These are phyloP conservation scores for Melopsittacus undulatus DNA, from an alignment of 2,797 vertebrate genomes.

Conservation along the genomic window DNA sequence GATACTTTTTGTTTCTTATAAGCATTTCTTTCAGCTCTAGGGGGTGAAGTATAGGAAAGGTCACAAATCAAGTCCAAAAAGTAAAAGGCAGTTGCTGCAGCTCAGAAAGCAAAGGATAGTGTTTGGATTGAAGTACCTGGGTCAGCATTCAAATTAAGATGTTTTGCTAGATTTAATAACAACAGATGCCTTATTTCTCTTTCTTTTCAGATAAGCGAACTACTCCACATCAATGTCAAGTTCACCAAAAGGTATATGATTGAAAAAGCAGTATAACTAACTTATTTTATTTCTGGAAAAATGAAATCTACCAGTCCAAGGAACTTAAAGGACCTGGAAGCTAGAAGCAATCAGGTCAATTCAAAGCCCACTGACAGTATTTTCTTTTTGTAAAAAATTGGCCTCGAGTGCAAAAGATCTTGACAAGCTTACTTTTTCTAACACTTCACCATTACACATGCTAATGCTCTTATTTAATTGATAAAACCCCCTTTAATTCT, in stretches of 20 bases:
- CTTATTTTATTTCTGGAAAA: not conserved
- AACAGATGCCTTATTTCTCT: not conserved
- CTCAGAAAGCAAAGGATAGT: not conserved
- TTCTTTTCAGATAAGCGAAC: not conserved
- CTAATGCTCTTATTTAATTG: not conserved
- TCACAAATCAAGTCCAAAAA: not conserved
- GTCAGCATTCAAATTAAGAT: not conserved
- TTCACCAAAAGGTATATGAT: not conserved
- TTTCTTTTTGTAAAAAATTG: not conserved
- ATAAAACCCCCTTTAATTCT: not conserved
- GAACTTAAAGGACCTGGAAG: not conserved
- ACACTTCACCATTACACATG: not conserved
- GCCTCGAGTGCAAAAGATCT: not conserved
- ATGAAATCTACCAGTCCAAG: not conserved
- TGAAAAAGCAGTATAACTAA: not conserved
- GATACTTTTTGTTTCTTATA: not conserved
- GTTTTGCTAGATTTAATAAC: not conserved
- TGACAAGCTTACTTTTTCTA: not conserved
- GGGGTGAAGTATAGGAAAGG: not conserved
- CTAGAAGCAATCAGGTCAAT: not conserved
- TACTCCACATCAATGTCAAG: not conserved
- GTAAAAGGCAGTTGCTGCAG: not conserved
- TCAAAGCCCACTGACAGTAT: not conserved
- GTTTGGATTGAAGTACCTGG: not conserved
- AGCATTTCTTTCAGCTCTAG: not conserved